These are phyloP conservation scores for Hypsibius dujardini DNA, from an alignment of 1,140 invertebrate genomes.

Conservation along the genomic window DNA sequence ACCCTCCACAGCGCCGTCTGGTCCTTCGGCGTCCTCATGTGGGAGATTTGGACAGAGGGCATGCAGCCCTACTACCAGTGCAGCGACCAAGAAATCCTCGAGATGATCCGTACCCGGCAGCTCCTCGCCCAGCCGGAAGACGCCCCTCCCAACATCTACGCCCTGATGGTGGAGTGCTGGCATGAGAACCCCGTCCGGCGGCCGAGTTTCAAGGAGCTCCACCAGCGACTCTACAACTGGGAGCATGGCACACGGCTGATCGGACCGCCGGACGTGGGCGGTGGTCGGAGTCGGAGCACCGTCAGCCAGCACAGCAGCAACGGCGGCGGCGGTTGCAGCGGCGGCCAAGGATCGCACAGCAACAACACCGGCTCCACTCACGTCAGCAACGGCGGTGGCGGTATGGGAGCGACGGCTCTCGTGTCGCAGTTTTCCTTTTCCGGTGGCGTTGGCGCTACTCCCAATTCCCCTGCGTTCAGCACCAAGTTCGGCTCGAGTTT, in stretches of 20 bases:
- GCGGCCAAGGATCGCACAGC: no score
- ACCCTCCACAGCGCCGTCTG: constrained; percentile 94
- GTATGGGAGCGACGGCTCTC: not conserved
- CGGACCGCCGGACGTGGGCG: not conserved
- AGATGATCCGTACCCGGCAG: constrained; percentile 81
- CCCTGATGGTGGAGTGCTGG: constrained; percentile 85
- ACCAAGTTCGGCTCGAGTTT: not conserved
- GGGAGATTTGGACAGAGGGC: constrained; percentile 94
- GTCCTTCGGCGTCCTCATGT: constrained; percentile 92
- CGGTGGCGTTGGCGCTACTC: not conserved
- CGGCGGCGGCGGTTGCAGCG: no score
- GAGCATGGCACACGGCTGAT: not conserved
- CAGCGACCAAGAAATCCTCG: constrained; percentile 89
- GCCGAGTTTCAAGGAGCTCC: constrained; percentile 58
- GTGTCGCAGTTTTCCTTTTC: not conserved
- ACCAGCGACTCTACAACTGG: constrained; percentile 24
- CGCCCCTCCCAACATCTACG: constrained; percentile 59
- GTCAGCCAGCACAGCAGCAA: constrained; percentile 40
- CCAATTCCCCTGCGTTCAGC: not conserved
- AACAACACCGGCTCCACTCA: constrained; percentile 40
- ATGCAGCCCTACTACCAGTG: constrained; percentile 83
- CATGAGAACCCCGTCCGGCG: constrained; percentile 70
- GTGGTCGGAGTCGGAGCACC: constrained; percentile 33
- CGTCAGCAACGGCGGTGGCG: constrained; percentile 26
- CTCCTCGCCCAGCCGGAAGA: constrained; percentile 76